Base-by-base conservation (phyloP, 2,113 vertebrate genomes). In the Hippocampus mohnikei region DNA sequence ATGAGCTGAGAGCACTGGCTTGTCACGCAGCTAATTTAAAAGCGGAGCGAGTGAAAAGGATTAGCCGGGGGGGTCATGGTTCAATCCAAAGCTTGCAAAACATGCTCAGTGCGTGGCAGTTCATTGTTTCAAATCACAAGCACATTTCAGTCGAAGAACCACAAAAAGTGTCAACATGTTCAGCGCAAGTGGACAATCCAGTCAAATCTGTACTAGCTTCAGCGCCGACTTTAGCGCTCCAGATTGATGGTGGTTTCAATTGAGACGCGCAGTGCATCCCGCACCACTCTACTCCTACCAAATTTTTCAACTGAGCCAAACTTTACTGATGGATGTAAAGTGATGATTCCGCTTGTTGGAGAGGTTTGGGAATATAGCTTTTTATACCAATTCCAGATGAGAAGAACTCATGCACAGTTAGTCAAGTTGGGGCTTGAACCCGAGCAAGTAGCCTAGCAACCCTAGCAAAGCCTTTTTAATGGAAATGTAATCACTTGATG, bases 21-120 rank as follows among this genome's bases (percentile, higher is more conserved):
- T 87, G 81, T 91, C 85, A 91, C 77, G 88, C 77, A 66, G 88
- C 90, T 92, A 89, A 93, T 92, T 92, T 91, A 88, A 85, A 91
- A 77, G 77, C 76, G 55, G 82, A 88, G 86, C 83, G 77, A 87
- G 88, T 84, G 78, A 89, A 87, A 92, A 87, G 82, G 85, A 88
- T 92, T 94, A 91, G 67, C 76, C 82, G 27, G 67, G 69, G 67
- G 69, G 90, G 89, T 92, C 90, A 92, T 66, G 88, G 91, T 84
- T 87, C 82, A 82, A 84, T 83, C 84, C 79, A 12, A 85, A 91
- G 77, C 86, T 93, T 87, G 85, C 80, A 91, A 88, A 84, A 84
- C 81, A 81, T 77, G 85, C 85, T 73, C 72, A 50, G 68, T 75
- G 81, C 50, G 37, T n/a, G 25, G 84, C 56, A 50, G 61, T 41